phyloP scores from a whole-genome alignment of 92 coral and sea anemone species.

The Desmophyllum pertusum region DNA sequence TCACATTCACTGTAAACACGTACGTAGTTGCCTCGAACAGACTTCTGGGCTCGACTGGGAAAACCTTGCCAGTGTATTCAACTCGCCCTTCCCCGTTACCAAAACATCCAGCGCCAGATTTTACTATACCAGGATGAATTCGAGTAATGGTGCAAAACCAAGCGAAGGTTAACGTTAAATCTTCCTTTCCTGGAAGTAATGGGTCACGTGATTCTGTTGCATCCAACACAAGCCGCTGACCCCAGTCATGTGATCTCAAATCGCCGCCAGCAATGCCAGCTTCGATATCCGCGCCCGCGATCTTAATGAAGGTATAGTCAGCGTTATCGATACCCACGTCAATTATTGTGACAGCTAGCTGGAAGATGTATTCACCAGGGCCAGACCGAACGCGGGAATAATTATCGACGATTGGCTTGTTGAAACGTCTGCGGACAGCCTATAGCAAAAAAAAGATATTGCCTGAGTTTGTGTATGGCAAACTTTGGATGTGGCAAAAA shows the following conservation, averaged over 20 bases:
- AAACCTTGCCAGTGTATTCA: conserved; percentile 52
- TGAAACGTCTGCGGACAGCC: conserved; percentile 47
- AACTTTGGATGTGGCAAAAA: background rate
- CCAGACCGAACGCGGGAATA: conserved; percentile 61
- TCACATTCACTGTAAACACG: conserved; percentile 73
- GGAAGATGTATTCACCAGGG: conserved; percentile 80
- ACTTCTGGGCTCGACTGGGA: conserved; percentile 53
- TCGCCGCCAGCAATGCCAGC: conserved; percentile 85
- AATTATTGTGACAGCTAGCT: conserved; percentile 51
- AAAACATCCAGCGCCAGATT: conserved; percentile 80
- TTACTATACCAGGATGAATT: background rate
- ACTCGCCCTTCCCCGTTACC: conserved; percentile 72
- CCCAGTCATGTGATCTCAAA: conserved; percentile 81
- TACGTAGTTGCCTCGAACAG: conserved; percentile 75
- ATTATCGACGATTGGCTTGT: conserved; percentile 70
- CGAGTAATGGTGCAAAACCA: conserved; percentile 73
- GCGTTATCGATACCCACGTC: conserved; percentile 48
- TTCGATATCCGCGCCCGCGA: conserved; percentile 66
- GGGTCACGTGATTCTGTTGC: conserved; percentile 83
- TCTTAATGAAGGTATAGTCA: conserved; percentile 68
- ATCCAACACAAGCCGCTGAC: conserved; percentile 51
- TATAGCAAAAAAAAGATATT: background rate
- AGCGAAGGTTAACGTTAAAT: conserved; percentile 45
- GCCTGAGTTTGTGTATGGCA: background rate
- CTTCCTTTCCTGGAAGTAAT: conserved; percentile 34